A percentile compares a stretch with the other conserved stretches of the same genome.
Conservation (phyloP, 1,140 invertebrate genomes). For the Tetramorium alpestre region DNA sequence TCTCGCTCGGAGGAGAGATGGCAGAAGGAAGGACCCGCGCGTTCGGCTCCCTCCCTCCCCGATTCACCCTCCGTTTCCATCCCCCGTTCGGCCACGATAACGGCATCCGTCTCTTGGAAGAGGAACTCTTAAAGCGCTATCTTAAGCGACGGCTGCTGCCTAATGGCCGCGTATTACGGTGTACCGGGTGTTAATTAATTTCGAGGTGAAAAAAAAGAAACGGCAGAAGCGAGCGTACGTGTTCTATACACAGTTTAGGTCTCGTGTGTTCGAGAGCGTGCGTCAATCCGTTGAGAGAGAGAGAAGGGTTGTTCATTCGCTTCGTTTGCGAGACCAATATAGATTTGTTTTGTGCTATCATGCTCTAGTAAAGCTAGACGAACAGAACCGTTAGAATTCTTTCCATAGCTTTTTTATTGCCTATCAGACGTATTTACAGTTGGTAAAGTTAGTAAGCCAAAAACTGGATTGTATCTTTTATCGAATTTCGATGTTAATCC, state of each 20-base stretch:
- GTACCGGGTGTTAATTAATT: slow-evolving; percentile 74
- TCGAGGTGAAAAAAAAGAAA: slow-evolving; percentile 48
- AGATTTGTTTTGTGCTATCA: not conserved
- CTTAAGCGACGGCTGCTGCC: slow-evolving; percentile 70
- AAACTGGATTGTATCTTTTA: not conserved
- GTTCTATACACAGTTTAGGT: not conserved
- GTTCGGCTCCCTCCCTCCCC: not conserved
- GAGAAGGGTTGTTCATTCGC: not conserved
- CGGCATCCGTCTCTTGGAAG: slow-evolving; percentile 56
- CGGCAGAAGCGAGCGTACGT: not conserved
- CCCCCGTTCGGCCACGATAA: slow-evolving; percentile 58
- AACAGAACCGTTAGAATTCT: not conserved
- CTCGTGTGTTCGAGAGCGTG: slow-evolving; percentile 22
- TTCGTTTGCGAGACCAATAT: not conserved
- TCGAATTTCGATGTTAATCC: slow-evolving; percentile 12
- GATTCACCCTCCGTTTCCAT: not conserved
- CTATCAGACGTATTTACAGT: not conserved
- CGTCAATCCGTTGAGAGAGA: not conserved
- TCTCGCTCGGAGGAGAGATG: not conserved
- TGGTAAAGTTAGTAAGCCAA: not conserved
- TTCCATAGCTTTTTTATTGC: slow-evolving; percentile 2
- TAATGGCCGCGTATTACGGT: slow-evolving; percentile 65
- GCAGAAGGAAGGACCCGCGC: not conserved
- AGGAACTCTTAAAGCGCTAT: slow-evolving; percentile 73
- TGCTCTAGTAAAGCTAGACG: not conserved